Evolutionary conservation across 2,888 invertebrate genomes (phyloP), one percentile per base, ranked within the genome.

Genomic region (Marasmarcha lunaedactyla): DNA sequence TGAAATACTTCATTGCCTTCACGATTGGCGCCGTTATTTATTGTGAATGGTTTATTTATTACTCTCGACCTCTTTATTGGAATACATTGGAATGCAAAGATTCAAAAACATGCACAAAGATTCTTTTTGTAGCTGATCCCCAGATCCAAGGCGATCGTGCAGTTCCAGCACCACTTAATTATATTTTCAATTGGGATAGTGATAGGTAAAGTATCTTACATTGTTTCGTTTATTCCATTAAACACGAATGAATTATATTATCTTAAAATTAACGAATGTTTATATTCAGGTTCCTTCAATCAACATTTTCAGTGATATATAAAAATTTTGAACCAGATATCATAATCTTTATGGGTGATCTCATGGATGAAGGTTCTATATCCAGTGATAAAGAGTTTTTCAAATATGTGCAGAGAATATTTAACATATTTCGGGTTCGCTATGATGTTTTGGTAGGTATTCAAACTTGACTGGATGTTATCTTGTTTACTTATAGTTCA

Each of bases 311-410:
- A 10, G 84, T 87, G 48, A 96, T 92, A 1, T 65, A 89, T 27
- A 71, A 85, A 30, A 87, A 91, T 63, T 86, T 90, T 35, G 79
- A 90, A 49, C 97, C 98, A 6, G 89, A 97, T 71, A 86, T 94
- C 10, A 85, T 98, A 37, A 87, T 95, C 35, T 98, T 95, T 72
- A 81, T 98, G 41, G 98, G 98, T 1, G 98, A 98, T 71, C 81
- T 98, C 37, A 91, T 96, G 84, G 97, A 98, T 61, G 98, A 98
- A 77, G 98, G 97, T 0, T 94, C 93, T 42, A 86, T 89, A 43
- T 89, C 95, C 1, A 86, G 86, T 1, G 74, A 85, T 43, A 77
- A 86, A 37, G 89, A 94, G 57, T 97, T 90, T 69, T 74, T 88
- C 47, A 72, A 78, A 42, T 97, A 96, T 72, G 87, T 90, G 15